phyloP scores from a whole-genome alignment of 2,113 vertebrate genomes.

The Vidua macroura region DNA sequence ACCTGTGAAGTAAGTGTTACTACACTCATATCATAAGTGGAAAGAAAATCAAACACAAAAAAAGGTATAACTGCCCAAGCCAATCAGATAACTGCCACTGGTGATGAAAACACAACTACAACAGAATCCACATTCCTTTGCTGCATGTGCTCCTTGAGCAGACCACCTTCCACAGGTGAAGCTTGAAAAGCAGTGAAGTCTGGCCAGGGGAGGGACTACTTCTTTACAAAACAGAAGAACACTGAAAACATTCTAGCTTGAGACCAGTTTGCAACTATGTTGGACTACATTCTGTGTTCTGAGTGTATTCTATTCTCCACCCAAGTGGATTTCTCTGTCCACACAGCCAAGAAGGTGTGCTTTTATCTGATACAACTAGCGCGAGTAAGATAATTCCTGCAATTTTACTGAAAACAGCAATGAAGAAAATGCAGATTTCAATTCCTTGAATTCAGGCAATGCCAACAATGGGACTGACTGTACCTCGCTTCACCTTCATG shows the following conservation, averaged over 20 bases:
- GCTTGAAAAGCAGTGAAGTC: not conserved
- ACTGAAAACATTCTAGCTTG: not conserved
- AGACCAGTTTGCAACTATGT: not conserved
- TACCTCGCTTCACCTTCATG: not conserved
- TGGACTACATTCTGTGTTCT: not conserved
- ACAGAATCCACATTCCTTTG: not conserved
- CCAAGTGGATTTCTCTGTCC: not conserved
- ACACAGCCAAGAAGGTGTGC: not conserved
- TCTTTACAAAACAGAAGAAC: not conserved
- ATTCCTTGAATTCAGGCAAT: not conserved
- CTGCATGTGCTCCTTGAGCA: not conserved
- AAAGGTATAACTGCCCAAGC: not conserved
- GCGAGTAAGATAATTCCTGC: not conserved
- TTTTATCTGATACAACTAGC: not conserved
- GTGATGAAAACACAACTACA: not conserved
- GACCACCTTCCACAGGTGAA: not conserved
- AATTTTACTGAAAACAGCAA: not conserved
- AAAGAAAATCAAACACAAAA: not conserved
- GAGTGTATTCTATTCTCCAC: not conserved
- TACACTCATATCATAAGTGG: not conserved
- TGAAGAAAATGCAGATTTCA: not conserved
- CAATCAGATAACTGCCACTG: not conserved
- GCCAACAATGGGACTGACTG: not conserved
- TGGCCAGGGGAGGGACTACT: not conserved
- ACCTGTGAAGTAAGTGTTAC: not conserved